Evolutionary conservation across 2,797 vertebrate genomes (phyloP).

Genomic region (Gadopsis marmoratus): DNA sequence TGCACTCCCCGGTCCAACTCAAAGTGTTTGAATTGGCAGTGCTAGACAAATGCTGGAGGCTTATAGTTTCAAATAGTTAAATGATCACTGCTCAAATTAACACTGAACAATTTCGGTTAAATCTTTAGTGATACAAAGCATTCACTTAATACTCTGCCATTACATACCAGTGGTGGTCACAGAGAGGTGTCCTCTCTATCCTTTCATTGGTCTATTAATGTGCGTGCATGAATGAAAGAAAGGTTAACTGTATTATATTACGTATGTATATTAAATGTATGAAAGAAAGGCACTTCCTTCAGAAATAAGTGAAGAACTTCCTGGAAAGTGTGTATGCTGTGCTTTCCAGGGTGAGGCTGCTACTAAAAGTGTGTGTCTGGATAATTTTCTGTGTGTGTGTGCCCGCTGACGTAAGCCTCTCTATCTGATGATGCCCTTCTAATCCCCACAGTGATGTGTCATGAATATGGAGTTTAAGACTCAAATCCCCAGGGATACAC

Average conservation of each 20-base stretch:
- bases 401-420: constrained; percentile 80
- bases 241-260: too few relatives aligned
- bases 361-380: constrained; percentile 40
- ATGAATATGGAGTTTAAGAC: constrained; percentile 89
- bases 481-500: constrained; percentile 85
- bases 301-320: constrained; percentile 59
- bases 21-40: constrained; percentile 54
- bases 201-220: constrained; percentile 18
- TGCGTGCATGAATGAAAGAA: constrained; percentile 18
- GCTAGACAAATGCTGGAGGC: constrained; percentile 24
- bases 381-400: constrained; percentile 51
- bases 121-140: constrained; percentile 28
- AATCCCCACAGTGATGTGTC: constrained; percentile 90
- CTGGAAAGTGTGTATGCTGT: constrained; percentile 61
- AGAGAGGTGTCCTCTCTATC: not conserved
- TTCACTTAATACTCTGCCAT: constrained; percentile 11
- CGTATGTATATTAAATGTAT: not conserved
- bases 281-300: constrained; percentile 25
- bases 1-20: constrained; percentile 35
- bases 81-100: constrained; percentile 51
- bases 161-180: constrained; percentile 6
- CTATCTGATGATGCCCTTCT: constrained; percentile 85
- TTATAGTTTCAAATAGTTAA: constrained; percentile 49
- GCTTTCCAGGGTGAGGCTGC: constrained; percentile 57
- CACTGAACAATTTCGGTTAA: constrained; percentile 37